These are phyloP conservation scores for Vollenhovia emeryi DNA, from an alignment of 1,140 invertebrate genomes.

Conservation along the genomic window DNA sequence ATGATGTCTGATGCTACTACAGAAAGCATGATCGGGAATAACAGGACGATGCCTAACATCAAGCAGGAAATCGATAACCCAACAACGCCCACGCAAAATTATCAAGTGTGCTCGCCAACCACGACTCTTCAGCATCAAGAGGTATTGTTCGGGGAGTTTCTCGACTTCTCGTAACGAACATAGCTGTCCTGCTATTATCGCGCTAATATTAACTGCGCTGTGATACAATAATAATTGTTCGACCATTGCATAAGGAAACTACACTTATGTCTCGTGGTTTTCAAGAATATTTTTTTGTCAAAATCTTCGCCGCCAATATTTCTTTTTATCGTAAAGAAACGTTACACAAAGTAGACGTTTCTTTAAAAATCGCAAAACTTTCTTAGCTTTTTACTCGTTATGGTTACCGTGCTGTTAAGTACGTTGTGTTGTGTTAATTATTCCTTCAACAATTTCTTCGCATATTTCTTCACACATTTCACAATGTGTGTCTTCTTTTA, in stretches of 20 bases:
- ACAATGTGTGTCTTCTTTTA: too few relatives aligned
- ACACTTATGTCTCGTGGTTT: neutral
- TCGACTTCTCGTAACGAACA: neutral
- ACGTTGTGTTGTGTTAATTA: neutral
- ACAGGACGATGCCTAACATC: conserved; percentile 84
- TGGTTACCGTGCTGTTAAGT: neutral
- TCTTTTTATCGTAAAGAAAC: neutral
- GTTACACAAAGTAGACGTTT: neutral
- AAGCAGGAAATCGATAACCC: conserved; percentile 87
- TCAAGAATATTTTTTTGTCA: neutral
- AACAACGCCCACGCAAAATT: conserved; percentile 84
- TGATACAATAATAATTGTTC: neutral
- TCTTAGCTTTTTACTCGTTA: neutral
- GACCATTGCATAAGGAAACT: neutral
- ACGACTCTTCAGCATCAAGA: conserved; percentile 84
- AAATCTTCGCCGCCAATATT: neutral
- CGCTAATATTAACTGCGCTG: neutral
- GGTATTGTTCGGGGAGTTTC: conserved; percentile 62
- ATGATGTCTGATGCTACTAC: conserved; percentile 86
- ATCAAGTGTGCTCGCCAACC: conserved; percentile 87
- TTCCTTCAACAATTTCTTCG: neutral
- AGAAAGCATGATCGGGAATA: conserved; percentile 82
- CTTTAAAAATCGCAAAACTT: neutral
- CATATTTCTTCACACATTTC: too few relatives aligned
- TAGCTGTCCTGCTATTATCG: neutral